Evolutionary conservation across 1,140 invertebrate genomes (phyloP).

Genomic region (Plutomurus gul): DNA sequence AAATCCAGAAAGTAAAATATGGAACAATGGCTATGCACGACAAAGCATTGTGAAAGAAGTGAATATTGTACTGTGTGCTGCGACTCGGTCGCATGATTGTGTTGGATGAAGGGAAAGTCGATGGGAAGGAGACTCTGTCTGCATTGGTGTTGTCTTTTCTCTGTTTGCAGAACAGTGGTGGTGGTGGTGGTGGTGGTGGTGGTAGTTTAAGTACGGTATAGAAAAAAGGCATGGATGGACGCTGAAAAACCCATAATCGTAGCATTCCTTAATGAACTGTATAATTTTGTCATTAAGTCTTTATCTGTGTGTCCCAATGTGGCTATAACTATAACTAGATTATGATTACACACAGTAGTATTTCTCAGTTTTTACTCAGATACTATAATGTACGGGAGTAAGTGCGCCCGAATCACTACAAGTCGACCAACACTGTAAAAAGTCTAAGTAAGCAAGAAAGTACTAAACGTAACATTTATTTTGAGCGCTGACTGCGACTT

Average conservation of each 20-base stretch:
- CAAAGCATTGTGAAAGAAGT: too few relatives aligned
- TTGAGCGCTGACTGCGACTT: neutral
- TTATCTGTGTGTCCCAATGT: conserved; percentile 38
- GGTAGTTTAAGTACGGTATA: too few relatives aligned
- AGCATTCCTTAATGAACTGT: conserved; percentile 40
- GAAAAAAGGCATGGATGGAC: neutral
- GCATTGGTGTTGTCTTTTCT: too few relatives aligned
- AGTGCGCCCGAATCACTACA: neutral
- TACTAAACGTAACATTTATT: neutral
- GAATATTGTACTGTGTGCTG: too few relatives aligned
- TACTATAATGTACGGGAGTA: neutral
- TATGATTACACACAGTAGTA: conserved; percentile 37
- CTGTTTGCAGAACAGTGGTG: too few relatives aligned
- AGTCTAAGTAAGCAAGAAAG: conserved; percentile 18
- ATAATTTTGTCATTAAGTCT: conserved; percentile 48
- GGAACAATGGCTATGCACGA: too few relatives aligned
- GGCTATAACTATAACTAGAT: conserved; percentile 35
- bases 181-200: too few relatives aligned
- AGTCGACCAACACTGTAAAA: neutral
- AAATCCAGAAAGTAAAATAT: too few relatives aligned
- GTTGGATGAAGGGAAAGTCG: too few relatives aligned
- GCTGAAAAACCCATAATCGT: conserved; percentile 23
- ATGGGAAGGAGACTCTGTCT: too few relatives aligned
- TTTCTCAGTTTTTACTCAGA: neutral
- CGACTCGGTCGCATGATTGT: too few relatives aligned